Evolutionary conservation across 2,113 vertebrate genomes (phyloP).

Genomic region (Clinocottus analis): DNA sequence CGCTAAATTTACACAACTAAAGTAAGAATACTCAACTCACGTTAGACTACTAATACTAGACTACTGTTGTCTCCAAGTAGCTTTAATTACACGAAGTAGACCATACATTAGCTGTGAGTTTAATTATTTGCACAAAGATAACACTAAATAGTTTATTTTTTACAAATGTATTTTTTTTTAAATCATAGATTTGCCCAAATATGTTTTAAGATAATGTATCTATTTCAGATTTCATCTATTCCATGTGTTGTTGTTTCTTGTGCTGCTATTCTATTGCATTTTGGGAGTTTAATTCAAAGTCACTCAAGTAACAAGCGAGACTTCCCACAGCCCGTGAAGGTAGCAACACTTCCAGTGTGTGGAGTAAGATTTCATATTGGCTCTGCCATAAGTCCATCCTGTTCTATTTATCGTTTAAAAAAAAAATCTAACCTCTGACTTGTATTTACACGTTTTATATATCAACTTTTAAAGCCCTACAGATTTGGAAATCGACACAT

Average conservation of each 20-base stretch:
- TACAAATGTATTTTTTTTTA: not conserved
- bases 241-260: not conserved
- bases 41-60: not conserved
- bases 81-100: too few species aligned
- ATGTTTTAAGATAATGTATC: not conserved
- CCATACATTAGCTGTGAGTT: too few species aligned
- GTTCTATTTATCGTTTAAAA: constrained; percentile 49
- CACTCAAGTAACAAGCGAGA: rapidly evolving
- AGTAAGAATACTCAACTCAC: not conserved
- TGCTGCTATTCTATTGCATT: not conserved
- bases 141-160: too few species aligned
- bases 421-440: constrained; percentile 33
- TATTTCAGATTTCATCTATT: not conserved
- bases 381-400: constrained; percentile 49
- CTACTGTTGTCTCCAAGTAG: too few species aligned
- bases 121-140: too few species aligned
- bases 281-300: not conserved
- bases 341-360: constrained; percentile 25
- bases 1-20: not conserved
- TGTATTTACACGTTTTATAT: not conserved
- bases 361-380: constrained; percentile 73
- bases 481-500: not conserved
- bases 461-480: not conserved
- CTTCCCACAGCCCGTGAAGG: constrained; percentile 57
- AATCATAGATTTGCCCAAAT: not conserved